Conservation (phyloP, 2,797 vertebrate genomes). For the Spheniscus humboldti region DNA sequence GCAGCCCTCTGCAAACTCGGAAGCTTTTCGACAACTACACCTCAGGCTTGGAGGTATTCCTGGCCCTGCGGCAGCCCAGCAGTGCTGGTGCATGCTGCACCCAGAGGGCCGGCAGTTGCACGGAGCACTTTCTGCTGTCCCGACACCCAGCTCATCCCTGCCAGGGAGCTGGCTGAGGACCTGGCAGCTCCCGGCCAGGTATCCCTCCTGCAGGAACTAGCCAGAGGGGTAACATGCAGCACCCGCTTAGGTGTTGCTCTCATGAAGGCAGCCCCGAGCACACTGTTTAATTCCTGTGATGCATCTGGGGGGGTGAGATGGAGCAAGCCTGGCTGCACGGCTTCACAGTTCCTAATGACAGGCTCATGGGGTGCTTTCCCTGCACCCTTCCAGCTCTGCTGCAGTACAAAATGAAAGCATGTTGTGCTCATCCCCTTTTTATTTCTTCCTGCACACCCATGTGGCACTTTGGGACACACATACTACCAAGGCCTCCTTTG, state of each 20-base stretch:
- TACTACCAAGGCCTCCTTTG: not conserved
- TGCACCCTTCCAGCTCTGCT: not conserved
- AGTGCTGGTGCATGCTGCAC: accelerated
- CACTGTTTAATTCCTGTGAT: accelerated
- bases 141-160: not conserved
- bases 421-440: not conserved
- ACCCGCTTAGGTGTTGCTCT: not conserved
- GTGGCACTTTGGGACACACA: not conserved
- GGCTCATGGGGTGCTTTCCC: not conserved
- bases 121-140: not conserved
- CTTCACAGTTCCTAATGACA: not conserved
- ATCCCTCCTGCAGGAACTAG: not conserved
- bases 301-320: accelerated
- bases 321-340: not conserved
- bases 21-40: not conserved
- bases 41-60: not conserved
- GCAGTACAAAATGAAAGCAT: not conserved
- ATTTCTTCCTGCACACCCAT: not conserved
- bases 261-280: not conserved
- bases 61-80: accelerated
- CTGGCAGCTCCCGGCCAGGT: accelerated
- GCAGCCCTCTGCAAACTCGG: not conserved
- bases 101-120: accelerated
- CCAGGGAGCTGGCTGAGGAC: not conserved
- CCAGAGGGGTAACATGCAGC: not conserved